Percentiles rank a stretch among this genome's conserved stretches.
These are phyloP conservation scores for Meloidogyne floridensis DNA, from an alignment of 1,140 invertebrate genomes.

Conservation along the genomic window DNA sequence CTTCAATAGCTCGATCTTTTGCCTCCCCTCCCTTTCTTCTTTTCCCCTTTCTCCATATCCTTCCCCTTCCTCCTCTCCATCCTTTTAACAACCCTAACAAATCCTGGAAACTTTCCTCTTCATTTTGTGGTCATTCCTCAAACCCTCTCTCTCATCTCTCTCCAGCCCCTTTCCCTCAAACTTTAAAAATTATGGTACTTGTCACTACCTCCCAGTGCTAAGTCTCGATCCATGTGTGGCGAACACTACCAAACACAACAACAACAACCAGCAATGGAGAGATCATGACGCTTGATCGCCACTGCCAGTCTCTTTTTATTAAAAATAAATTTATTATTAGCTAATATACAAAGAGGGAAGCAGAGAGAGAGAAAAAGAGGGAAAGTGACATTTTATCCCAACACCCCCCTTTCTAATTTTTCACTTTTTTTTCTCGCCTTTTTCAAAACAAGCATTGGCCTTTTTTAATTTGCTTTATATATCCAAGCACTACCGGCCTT, in stretches of 20 bases:
- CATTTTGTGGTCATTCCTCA: neutral
- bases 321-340: neutral
- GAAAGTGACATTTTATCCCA: neutral
- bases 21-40: no score
- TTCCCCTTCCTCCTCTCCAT: no score
- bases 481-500: slow-evolving; percentile 5
- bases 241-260: neutral
- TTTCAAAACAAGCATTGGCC: neutral
- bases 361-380: no score
- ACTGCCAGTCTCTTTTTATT: neutral
- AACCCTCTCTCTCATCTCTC: neutral
- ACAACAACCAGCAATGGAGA: neutral
- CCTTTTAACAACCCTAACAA: neutral
- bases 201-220: neutral
- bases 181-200: neutral
- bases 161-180: neutral
- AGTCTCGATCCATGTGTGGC: neutral
- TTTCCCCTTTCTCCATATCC: no score
- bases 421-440: neutral
- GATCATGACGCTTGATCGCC: slow-evolving; percentile 3
- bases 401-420: neutral
- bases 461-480: neutral
- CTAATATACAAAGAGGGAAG: no score
- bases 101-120: neutral
- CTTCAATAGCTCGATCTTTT: no score